Percentiles rank a stretch among this genome's conserved stretches.
Conservation (phyloP, 2,888 invertebrate genomes). For the Ischnus inquisitorius region DNA sequence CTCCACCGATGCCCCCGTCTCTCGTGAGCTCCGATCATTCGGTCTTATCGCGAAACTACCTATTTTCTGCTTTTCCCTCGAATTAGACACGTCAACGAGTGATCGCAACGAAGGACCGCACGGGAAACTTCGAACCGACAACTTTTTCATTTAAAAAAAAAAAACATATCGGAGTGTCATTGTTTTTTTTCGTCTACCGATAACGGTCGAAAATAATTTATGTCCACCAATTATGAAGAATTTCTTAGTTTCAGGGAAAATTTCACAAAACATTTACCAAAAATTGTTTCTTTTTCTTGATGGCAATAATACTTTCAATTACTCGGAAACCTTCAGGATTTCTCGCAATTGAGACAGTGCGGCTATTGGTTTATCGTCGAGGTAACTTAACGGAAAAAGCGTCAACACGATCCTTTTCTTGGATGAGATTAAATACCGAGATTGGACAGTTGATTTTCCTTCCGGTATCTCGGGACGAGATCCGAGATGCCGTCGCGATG, state of each 20-base stretch:
- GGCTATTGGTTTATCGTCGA: not conserved
- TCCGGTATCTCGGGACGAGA: conserved; percentile 11
- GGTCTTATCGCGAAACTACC: not conserved
- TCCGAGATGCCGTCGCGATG: not conserved
- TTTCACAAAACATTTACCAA: too few relatives aligned
- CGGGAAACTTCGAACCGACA: not conserved
- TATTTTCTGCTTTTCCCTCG: not conserved
- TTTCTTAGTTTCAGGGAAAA: too few relatives aligned
- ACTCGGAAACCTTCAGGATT: too few relatives aligned
- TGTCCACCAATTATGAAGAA: too few relatives aligned
- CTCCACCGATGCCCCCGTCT: not conserved
- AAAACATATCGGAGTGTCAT: not conserved
- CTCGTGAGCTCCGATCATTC: conserved; percentile 23
- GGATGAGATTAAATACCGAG: not conserved
- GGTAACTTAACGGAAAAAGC: not conserved
- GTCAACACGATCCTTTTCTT: not conserved
- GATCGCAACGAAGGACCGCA: too few relatives aligned
- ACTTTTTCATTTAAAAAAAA: not conserved
- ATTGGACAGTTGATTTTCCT: not conserved
- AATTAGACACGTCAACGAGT: not conserved
- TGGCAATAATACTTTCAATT: too few relatives aligned
- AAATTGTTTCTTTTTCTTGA: too few relatives aligned
- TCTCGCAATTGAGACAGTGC: too few relatives aligned
- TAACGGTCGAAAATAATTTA: too few relatives aligned
- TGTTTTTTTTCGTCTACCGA: too few relatives aligned